phyloP scores from a whole-genome alignment of 23 tunicate genomes.

The Styela plicata region DNA sequence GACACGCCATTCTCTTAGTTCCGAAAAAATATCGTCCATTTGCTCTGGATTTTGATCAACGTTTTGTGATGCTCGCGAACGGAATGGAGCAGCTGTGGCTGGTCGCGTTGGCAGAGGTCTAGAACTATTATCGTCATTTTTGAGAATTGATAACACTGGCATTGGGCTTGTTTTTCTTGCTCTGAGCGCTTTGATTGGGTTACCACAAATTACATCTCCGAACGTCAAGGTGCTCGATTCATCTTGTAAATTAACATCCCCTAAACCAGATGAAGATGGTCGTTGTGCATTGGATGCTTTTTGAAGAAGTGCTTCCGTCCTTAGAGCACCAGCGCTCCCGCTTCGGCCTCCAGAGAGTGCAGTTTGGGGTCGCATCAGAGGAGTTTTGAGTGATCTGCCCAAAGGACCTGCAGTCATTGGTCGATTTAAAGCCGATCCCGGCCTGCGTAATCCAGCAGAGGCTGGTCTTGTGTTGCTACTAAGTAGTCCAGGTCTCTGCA shows the following conservation, averaged over 20 bases:
- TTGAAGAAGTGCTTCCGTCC: constrained; percentile 1
- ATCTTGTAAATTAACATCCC: constrained; percentile 50
- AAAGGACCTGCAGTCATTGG: constrained; percentile 10
- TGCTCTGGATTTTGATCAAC: constrained; percentile 11
- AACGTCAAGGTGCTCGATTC: constrained; percentile 72
- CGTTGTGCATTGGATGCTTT: constrained; percentile 23
- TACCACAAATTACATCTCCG: constrained; percentile 86
- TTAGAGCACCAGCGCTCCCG: constrained; percentile 15
- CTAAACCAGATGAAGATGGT: constrained; percentile 72
- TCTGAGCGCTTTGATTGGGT: constrained; percentile 59
- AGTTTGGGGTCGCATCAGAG: constrained; percentile 17
- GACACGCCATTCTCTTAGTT: constrained; percentile 22
- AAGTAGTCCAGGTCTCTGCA: neutral
- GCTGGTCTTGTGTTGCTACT: constrained; percentile 1
- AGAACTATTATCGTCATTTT: constrained; percentile 1
- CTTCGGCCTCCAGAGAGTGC: constrained; percentile 15
- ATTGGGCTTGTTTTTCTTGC: constrained; percentile 47
- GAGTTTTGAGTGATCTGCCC: neutral
- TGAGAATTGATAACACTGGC: constrained; percentile 25
- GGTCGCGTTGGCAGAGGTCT: constrained; percentile 18
- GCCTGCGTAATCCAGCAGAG: constrained; percentile 2
- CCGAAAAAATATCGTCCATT: constrained; percentile 13
- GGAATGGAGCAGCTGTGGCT: constrained; percentile 14
- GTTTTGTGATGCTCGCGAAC: neutral
- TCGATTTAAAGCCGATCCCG: constrained; percentile 7